These are phyloP conservation scores for Arctia plantaginis DNA, from an alignment of 2,888 invertebrate species.

Conservation along the genomic window DNA sequence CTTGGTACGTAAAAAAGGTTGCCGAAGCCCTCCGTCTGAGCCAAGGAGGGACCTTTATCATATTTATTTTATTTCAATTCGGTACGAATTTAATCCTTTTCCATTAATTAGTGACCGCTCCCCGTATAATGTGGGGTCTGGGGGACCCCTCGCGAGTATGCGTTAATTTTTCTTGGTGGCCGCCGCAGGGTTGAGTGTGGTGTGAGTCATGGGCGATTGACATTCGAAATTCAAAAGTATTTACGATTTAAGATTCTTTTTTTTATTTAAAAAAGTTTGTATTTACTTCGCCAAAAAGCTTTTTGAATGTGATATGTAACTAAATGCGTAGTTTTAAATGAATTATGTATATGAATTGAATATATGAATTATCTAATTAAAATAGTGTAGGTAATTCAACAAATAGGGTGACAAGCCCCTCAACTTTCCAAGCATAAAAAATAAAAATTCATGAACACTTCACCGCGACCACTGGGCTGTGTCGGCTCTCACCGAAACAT, in stretches of 20 bases:
- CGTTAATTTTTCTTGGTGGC: conserved; percentile 82
- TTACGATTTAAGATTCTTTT: not conserved
- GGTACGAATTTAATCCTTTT: conserved; percentile 86
- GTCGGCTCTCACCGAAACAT: conserved; percentile 53
- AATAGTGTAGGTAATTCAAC: conserved; percentile 22
- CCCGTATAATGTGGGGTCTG: conserved; percentile 73
- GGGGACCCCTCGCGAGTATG: conserved; percentile 67
- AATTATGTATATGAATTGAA: too few species aligned
- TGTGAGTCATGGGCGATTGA: conserved; percentile 47
- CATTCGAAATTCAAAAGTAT: conserved; percentile 14
- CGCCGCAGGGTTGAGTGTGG: conserved; percentile 63
- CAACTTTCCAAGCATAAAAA: conserved; percentile 35
- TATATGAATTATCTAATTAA: conserved; percentile 29
- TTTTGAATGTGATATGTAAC: too few species aligned
- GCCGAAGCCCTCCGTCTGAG: conserved; percentile 54
- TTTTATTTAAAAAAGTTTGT: not conserved
- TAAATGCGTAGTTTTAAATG: conserved; percentile 10
- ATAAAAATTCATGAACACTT: conserved; percentile 40
- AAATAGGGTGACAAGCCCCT: conserved; percentile 39
- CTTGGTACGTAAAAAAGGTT: conserved; percentile 40
- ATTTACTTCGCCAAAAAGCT: too few species aligned
- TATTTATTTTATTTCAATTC: conserved; percentile 87
- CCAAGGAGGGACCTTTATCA: conserved; percentile 81
- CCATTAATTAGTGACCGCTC: conserved; percentile 86
- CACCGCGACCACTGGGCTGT: conserved; percentile 42